These are phyloP conservation scores for Oryctes rhinoceros DNA, from an alignment of 1,140 invertebrate genomes.

Conservation along the genomic window DNA sequence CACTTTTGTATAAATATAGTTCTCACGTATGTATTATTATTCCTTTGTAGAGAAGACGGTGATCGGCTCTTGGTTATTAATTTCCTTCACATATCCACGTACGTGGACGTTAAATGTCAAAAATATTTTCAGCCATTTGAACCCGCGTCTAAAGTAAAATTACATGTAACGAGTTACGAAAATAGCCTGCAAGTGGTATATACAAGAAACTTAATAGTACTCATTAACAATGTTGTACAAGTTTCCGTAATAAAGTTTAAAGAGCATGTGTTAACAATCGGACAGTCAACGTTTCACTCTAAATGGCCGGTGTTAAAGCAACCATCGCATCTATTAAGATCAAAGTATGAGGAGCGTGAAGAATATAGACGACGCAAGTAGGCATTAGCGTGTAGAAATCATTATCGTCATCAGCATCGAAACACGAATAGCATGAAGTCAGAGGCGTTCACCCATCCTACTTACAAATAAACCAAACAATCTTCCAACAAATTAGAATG, in stretches of 20 bases:
- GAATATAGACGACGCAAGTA: background rate
- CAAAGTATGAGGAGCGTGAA: conserved; percentile 25
- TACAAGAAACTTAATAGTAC: background rate
- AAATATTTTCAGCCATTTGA: too few species aligned
- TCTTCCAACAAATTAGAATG: conserved; percentile 36
- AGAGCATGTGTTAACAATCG: conserved; percentile 26
- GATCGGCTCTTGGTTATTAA: too few species aligned
- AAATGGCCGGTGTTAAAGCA: conserved; percentile 12
- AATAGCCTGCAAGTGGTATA: background rate
- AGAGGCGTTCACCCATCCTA: conserved; percentile 19
- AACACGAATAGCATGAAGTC: conserved; percentile 20
- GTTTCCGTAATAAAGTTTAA: background rate
- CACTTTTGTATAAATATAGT: too few species aligned
- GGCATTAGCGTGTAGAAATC: background rate
- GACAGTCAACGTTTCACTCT: background rate
- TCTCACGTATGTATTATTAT: too few species aligned
- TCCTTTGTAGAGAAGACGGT: too few species aligned
- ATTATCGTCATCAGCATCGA: conserved; percentile 17
- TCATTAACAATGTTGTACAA: background rate
- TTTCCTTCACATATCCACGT: too few species aligned
- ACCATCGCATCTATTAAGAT: conserved; percentile 37
- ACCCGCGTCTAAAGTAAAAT: background rate
- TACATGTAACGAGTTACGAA: background rate
- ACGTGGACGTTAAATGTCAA: too few species aligned
- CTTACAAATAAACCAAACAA: conserved; percentile 33